Conservation (phyloP, 2,797 vertebrate species). For the Hyperoplus immaculatus region DNA sequence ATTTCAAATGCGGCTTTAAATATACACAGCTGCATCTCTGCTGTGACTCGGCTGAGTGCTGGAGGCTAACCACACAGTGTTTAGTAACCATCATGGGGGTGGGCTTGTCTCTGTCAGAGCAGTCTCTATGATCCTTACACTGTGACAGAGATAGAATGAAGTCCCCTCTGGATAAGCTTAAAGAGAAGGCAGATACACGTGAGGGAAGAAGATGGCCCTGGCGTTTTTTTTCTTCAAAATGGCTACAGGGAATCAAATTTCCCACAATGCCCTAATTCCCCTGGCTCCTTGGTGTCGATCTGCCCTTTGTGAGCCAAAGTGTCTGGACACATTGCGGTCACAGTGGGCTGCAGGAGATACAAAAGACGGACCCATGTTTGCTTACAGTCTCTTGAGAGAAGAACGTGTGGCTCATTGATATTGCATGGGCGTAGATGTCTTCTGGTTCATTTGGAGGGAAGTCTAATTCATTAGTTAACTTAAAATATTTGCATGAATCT, state of each 20-base stretch:
- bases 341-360: slow-evolving; percentile 77
- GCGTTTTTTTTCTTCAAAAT: slow-evolving; percentile 72
- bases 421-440: slow-evolving; percentile 38
- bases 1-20: neutral
- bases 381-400: slow-evolving; percentile 42
- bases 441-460: slow-evolving; percentile 24
- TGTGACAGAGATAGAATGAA: slow-evolving; percentile 16
- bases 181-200: slow-evolving; percentile 52
- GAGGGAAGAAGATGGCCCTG: slow-evolving; percentile 50
- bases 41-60: slow-evolving; percentile 11
- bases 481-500: slow-evolving; percentile 31
- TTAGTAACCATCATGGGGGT: slow-evolving; percentile 48
- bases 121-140: slow-evolving; percentile 53
- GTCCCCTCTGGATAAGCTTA: slow-evolving; percentile 59
- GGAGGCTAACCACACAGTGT: slow-evolving; percentile 26
- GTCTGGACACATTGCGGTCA: slow-evolving; percentile 83
- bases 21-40: neutral
- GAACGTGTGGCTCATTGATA: slow-evolving; percentile 51
- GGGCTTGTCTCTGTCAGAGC: slow-evolving; percentile 48
- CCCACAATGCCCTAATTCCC: slow-evolving; percentile 71
- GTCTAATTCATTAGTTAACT: slow-evolving; percentile 44
- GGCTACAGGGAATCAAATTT: slow-evolving; percentile 73
- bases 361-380: slow-evolving; percentile 62
- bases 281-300: slow-evolving; percentile 69
- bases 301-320: slow-evolving; percentile 81